These are phyloP conservation scores for Hemicentrotus pulcherrimus DNA, from an alignment of 35 echinoderm and acorn worm genomes.

Conservation along the genomic window DNA sequence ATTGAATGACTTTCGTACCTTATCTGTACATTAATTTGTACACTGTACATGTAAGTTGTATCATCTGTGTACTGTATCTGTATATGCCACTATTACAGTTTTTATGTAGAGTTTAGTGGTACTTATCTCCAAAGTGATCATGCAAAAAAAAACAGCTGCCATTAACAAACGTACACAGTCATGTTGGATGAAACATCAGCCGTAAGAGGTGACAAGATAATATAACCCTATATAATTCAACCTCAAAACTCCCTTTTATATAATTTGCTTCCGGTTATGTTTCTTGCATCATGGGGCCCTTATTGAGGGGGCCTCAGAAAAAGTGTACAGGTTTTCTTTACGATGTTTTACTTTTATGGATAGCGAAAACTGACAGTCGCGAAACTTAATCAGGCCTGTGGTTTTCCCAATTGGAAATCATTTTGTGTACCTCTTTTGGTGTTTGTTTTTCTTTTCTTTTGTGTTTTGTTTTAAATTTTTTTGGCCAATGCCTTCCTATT, in stretches of 20 bases:
- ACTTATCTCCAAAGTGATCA: neutral
- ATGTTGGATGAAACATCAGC: neutral
- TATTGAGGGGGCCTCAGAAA: neutral
- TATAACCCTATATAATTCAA: neutral
- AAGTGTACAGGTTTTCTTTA: neutral
- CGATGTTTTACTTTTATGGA: neutral
- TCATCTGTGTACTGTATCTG: too few species aligned
- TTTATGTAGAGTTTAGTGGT: too few species aligned
- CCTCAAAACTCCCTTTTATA: neutral
- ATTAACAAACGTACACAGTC: neutral
- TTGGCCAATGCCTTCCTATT: too few species aligned
- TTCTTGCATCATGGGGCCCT: neutral
- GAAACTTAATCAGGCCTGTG: too few species aligned
- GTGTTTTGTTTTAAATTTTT: too few species aligned
- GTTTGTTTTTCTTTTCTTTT: too few species aligned
- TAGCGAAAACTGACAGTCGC: neutral
- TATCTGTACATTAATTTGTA: too few species aligned
- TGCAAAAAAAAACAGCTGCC: neutral
- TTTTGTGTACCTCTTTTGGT: too few species aligned
- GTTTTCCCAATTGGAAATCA: too few species aligned
- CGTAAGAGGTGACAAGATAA: neutral
- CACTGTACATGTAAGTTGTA: too few species aligned
- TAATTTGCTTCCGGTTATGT: conserved; percentile 12
- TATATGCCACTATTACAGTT: too few species aligned
- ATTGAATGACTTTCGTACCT: too few species aligned